Percentiles rank a stretch among this genome's conserved stretches.
Evolutionary conservation across 2,113 vertebrate genomes (phyloP).

Genomic region (Gopherus evgoodei): DNA sequence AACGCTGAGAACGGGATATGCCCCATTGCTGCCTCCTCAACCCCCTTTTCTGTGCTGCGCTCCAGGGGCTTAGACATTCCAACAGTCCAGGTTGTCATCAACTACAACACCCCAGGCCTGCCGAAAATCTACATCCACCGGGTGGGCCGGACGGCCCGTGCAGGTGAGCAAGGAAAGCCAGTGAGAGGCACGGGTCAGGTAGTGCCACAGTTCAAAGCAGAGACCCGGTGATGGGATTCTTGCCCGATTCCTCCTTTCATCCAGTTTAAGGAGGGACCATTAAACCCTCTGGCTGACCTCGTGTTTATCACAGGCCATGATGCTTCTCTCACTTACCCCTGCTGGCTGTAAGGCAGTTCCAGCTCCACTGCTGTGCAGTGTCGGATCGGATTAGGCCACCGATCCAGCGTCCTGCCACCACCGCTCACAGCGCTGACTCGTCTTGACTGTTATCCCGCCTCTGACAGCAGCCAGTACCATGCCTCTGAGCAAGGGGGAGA

Average conservation of each 20-base stretch:
- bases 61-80: slow-evolving; percentile 95
- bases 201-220: not conserved
- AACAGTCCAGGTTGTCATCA: slow-evolving; percentile 93
- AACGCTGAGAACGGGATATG: not conserved
- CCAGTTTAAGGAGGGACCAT: not conserved
- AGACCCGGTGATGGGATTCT: not conserved
- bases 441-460: not conserved
- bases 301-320: not conserved
- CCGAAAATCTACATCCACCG: slow-evolving; percentile 97
- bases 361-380: rapidly evolving
- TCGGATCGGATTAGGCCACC: rapidly evolving
- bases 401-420: not conserved
- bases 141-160: slow-evolving; percentile 93
- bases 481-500: not conserved
- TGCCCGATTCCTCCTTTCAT: not conserved
- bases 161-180: slow-evolving; percentile 78
- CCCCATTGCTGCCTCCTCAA: rapidly evolving
- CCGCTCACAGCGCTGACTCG: rapidly evolving
- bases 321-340: not conserved
- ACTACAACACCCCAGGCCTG: slow-evolving; percentile 95
- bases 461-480: too few relatives aligned
- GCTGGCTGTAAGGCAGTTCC: not conserved
- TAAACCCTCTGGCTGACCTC: not conserved
- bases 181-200: rapidly evolving
- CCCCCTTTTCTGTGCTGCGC: rapidly evolving